Evolutionary conservation across 2,888 invertebrate genomes (phyloP), one percentile per base, ranked within the genome.

Genomic region (Frankliniella fusca): DNA sequence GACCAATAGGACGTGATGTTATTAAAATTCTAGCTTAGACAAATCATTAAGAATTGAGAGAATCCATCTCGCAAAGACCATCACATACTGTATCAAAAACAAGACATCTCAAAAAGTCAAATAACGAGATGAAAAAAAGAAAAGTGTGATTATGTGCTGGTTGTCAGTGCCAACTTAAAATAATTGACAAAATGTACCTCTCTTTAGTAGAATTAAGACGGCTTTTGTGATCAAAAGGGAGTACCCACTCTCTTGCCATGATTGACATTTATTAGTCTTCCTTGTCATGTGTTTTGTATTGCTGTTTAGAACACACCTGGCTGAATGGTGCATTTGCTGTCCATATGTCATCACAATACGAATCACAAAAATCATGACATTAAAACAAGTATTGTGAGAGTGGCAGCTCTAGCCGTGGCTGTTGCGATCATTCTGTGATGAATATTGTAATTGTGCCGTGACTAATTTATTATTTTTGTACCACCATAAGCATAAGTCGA

Each of bases 351-450:
- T 27, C 23, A 76, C 70, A 76, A 27, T 76, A 76, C 12, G 15
- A 76, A 23, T n/a, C 12, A 76, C 15, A 76, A 27, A 76, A 76
- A 76, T 27, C 70, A 76, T 76, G 70, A 23, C 70, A 27, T 27
- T 76, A 8, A 8, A 18, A 61, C n/a, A 61, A 27, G 70, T 76
- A 76, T 76, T 76, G 70, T 76, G 70, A 27, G 27, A 23, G 70
- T 76, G 70, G 27, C 70, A 76, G 70, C 70, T 76, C 70, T 76
- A 76, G 70, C 70, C 70, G 70, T 76, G 70, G 70, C 70, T 76
- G 70, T 76, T 76, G 70, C 70, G 70, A 76, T 76, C 70, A 76
- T 76, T 76, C 70, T 76, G 70, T 76, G 70, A 76, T 76, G 70
- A 76, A 76, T 76, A 76, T 76, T 76, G 70, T 76, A 27, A 76